Evolutionary conservation across 2,888 invertebrate genomes (phyloP).

Genomic region (Zonitis immaculata): DNA sequence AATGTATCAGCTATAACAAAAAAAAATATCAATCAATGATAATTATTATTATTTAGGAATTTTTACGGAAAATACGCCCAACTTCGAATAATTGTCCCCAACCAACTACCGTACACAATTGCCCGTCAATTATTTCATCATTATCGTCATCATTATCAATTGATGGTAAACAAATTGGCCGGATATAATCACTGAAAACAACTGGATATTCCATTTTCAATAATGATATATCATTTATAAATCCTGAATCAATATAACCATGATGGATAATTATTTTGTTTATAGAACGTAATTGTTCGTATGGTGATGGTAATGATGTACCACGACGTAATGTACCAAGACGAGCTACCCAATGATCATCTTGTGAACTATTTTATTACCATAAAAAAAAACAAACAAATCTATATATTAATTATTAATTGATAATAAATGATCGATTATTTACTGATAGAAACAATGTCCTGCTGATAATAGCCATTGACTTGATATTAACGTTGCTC

Average conservation of each 20-base stretch:
- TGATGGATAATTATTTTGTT: slow-evolving; percentile 66
- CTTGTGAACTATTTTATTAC: slow-evolving; percentile 66
- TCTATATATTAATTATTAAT: too few relatives aligned
- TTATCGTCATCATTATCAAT: too few relatives aligned
- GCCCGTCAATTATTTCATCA: slow-evolving; percentile 58
- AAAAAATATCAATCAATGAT: neutral
- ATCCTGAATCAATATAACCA: slow-evolving; percentile 68
- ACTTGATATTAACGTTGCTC: slow-evolving; percentile 66
- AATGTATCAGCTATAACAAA: slow-evolving; percentile 65
- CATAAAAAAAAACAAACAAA: too few relatives aligned
- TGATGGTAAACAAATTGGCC: slow-evolving; percentile 62
- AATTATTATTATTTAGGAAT: neutral
- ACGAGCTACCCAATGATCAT: slow-evolving; percentile 76
- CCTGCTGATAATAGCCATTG: slow-evolving; percentile 76
- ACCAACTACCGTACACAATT: slow-evolving; percentile 71
- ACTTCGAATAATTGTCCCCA: slow-evolving; percentile 80
- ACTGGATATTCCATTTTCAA: slow-evolving; percentile 59
- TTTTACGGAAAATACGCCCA: slow-evolving; percentile 75
- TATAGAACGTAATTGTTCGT: slow-evolving; percentile 66
- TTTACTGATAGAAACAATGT: slow-evolving; percentile 76
- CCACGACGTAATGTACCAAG: slow-evolving; percentile 69
- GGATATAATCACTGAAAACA: slow-evolving; percentile 58
- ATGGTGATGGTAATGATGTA: slow-evolving; percentile 68
- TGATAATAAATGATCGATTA: too few relatives aligned
- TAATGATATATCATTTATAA: slow-evolving; percentile 73